Conservation (phyloP, 1,140 invertebrate genomes). For the Drosophila rhopaloa region DNA sequence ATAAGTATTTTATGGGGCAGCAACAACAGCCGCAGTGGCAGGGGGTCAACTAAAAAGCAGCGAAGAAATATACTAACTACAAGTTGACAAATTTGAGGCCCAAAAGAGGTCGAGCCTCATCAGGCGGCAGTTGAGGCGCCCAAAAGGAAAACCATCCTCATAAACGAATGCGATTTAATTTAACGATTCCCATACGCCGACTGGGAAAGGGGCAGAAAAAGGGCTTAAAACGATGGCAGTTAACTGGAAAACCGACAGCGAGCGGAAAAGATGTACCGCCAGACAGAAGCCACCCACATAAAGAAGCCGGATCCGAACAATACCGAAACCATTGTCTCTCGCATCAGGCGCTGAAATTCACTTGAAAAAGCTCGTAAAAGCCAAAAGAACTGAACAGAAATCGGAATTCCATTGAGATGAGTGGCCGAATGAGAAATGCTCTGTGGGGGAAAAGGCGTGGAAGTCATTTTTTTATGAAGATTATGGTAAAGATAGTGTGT, state of each 20-base stretch:
- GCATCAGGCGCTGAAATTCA: conserved; percentile 76
- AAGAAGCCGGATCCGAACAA: conserved; percentile 53
- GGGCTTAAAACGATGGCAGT: conserved; percentile 36
- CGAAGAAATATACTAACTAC: conserved; percentile 71
- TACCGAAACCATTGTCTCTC: conserved; percentile 58
- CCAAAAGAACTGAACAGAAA: conserved; percentile 18
- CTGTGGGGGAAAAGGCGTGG: neutral
- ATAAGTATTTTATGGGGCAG: conserved; percentile 75
- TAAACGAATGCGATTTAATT: conserved; percentile 82
- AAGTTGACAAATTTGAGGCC: conserved; percentile 77
- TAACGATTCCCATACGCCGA: conserved; percentile 73
- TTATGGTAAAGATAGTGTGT: no score
- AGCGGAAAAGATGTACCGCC: conserved; percentile 26
- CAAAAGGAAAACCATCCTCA: conserved; percentile 79
- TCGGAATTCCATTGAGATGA: conserved; percentile 14
- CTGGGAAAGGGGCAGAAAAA: conserved; percentile 21
- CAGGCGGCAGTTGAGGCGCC: conserved; percentile 59
- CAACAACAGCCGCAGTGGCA: conserved; percentile 32
- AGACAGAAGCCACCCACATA: conserved; percentile 76
- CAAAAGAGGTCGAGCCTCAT: conserved; percentile 64
- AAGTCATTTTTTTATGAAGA: neutral
- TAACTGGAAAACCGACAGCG: conserved; percentile 62
- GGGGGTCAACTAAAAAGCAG: conserved; percentile 35
- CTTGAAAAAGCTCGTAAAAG: conserved; percentile 71
- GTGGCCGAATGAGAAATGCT: conserved; percentile 37